Evolutionary conservation across 2,113 vertebrate species (phyloP).

Genomic region (Pedetes capensis): DNA sequence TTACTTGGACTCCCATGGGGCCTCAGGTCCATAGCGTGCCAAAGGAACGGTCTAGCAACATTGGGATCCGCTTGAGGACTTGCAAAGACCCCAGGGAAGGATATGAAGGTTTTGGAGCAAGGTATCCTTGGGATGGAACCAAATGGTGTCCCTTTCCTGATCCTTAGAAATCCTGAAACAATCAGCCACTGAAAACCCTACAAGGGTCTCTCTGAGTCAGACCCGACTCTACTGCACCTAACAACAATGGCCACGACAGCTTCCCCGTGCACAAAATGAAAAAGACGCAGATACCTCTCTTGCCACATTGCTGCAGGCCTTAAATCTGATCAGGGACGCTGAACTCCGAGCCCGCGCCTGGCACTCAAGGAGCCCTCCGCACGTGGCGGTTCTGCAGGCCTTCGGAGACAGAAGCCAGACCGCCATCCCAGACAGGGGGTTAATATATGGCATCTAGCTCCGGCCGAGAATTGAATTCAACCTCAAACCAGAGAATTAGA

Average conservation of each 20-base stretch:
- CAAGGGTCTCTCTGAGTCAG: too few species aligned
- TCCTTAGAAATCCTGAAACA: too few species aligned
- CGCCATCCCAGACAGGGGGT: conserved; percentile 34
- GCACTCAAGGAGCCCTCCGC: not conserved
- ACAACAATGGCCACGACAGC: too few species aligned
- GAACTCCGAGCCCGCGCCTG: not conserved
- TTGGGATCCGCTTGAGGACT: not conserved
- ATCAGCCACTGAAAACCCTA: too few species aligned
- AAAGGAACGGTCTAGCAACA: not conserved
- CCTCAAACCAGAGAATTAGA: conserved; percentile 52
- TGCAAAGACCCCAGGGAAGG: not conserved
- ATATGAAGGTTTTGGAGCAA: not conserved
- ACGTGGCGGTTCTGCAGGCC: not conserved
- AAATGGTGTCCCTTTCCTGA: not conserved
- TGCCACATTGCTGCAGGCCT: not conserved
- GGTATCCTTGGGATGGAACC: too few species aligned
- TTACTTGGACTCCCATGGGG: not conserved
- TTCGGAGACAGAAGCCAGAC: conserved; percentile 68
- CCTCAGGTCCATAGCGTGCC: not conserved
- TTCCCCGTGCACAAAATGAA: not conserved
- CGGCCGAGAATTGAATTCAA: conserved; percentile 52
- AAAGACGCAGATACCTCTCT: not conserved
- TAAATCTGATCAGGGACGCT: accelerated
- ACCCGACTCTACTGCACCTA: too few species aligned
- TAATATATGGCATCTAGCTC: conserved; percentile 62